These are phyloP conservation scores for Urocyon cinereoargenteus DNA, from an alignment of 2,797 vertebrate genomes.

Conservation along the genomic window DNA sequence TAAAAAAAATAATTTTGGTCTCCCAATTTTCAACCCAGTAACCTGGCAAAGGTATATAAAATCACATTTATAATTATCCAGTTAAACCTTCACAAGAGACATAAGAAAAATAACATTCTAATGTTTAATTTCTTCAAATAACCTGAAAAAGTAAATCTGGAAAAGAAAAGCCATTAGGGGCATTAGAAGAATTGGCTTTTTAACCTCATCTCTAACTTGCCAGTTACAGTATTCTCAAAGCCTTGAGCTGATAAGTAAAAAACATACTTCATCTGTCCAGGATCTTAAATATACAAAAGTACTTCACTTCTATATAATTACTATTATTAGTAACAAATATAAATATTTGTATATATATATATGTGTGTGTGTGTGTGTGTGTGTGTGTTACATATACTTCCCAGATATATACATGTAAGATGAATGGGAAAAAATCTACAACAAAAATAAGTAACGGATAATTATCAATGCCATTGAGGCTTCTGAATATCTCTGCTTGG, in stretches of 20 bases:
- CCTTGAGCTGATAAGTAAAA: neutral
- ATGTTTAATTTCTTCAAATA: neutral
- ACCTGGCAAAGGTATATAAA: neutral
- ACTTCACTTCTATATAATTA: neutral
- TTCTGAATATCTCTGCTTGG: neutral
- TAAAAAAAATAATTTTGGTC: neutral
- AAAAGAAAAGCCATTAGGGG: neutral
- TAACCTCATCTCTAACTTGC: neutral
- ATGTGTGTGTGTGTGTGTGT: too few relatives aligned
- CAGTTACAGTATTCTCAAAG: neutral
- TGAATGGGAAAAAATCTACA: neutral
- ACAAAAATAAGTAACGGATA: neutral
- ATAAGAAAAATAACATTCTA: neutral
- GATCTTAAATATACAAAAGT: neutral
- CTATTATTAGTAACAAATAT: neutral
- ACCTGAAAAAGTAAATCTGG: neutral
- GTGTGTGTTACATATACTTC: too few relatives aligned
- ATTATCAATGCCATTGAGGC: neutral
- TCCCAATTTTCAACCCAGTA: neutral
- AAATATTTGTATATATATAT: neutral
- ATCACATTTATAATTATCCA: neutral
- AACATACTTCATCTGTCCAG: fast-evolving
- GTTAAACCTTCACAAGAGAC: neutral
- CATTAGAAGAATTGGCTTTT: neutral
- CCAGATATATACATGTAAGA: neutral